Evolutionary conservation across 2,113 vertebrate genomes (phyloP), one percentile per base, ranked within the genome.

Genomic region (Orcinus orca): DNA sequence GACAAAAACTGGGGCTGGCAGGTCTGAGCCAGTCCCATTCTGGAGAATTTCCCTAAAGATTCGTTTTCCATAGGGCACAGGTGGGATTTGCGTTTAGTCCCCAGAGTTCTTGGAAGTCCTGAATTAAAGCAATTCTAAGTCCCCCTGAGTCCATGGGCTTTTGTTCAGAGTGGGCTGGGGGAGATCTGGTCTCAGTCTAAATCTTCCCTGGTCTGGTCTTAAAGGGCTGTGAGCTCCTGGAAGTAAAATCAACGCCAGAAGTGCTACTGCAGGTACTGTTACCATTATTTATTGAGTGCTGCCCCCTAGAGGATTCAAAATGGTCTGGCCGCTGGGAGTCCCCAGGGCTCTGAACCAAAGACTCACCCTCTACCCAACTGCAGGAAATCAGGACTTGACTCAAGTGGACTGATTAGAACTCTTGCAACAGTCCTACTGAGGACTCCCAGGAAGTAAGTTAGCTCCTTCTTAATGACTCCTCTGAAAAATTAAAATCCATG

Each of bases 231-330:
- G 83, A 92, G 77, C 70, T 90, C 62, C 60, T 38, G 18, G 44
- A 89, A 74, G 81, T 62, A 73, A 77, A 96, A 44, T 6, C 50
- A n/a, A 21, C 25, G 15, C 38, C 44, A 44, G 8, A 33, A 47
- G 29, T 3, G 71, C 58, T 47, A 44, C 47, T 18, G 2, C 36
- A 6, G 58, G 53, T 87, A 36, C 23, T 73, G 60, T 84, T 36
- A 77, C 60, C 89, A 98, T 98, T 97, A 97, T 97, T 98, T 98
- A 98, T 98, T 97, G 90, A 95, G 97, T 98, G 98, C 96, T 97
- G 97, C 97, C 97, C 96, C 97, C 97, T 97, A 97, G 96, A 97
- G 98, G 97, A 91, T 55, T 96, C 92, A 53, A 87, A 90, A 25
- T 33, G 65, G 50, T 41, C 58, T 13, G 20, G 60, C 44, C 0